These are phyloP conservation scores for Thera obeliscata DNA, from an alignment of 2,888 invertebrate species.

Conservation along the genomic window DNA sequence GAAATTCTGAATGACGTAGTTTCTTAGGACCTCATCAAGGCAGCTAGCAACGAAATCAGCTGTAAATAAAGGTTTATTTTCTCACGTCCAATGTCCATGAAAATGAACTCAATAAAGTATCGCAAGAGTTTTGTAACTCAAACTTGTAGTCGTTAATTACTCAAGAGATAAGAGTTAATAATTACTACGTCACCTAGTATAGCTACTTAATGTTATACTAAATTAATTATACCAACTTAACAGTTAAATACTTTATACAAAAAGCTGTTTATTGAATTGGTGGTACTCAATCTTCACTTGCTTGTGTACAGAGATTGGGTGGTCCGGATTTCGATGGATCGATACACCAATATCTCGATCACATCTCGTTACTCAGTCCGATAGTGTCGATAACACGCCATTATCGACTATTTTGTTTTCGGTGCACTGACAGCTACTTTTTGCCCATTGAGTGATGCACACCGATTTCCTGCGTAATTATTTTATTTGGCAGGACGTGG, in stretches of 20 bases:
- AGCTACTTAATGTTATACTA: not conserved
- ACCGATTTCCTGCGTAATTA: slow-evolving; percentile 34
- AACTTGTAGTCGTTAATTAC: slow-evolving; percentile 8
- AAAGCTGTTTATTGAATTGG: slow-evolving; percentile 40
- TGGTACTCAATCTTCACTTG: slow-evolving; percentile 21
- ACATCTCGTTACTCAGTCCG: slow-evolving; percentile 51
- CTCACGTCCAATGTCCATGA: slow-evolving; percentile 12
- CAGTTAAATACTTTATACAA: slow-evolving; percentile 1
- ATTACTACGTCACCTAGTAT: not conserved
- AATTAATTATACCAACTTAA: not conserved
- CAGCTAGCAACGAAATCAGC: not conserved
- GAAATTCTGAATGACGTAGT: slow-evolving; percentile 1
- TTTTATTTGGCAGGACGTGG: slow-evolving; percentile 33
- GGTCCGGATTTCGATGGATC: slow-evolving; percentile 62
- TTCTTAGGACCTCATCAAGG: not conserved
- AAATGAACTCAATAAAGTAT: slow-evolving; percentile 4
- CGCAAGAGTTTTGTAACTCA: slow-evolving; percentile 7
- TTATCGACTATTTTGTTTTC: slow-evolving; percentile 49
- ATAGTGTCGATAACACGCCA: slow-evolving; percentile 52
- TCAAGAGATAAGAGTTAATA: not conserved
- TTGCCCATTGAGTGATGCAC: slow-evolving; percentile 31
- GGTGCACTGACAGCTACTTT: slow-evolving; percentile 35
- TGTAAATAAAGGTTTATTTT: slow-evolving; percentile 5
- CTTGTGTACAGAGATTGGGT: slow-evolving; percentile 54
- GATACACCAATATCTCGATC: slow-evolving; percentile 55